Conservation (phyloP, 1,140 invertebrate species). For the Neodiprion pinetum region DNA sequence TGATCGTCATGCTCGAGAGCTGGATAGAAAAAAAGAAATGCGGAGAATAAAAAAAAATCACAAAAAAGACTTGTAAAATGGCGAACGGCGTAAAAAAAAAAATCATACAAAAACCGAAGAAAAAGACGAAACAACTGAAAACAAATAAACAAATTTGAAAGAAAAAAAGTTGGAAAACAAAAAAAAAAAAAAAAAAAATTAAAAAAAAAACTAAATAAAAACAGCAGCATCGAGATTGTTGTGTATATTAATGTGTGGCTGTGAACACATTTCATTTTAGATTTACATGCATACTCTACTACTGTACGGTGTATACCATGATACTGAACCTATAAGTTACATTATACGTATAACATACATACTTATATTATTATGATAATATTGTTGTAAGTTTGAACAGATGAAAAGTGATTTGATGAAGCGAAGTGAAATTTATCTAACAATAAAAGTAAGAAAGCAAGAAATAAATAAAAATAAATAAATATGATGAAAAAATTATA, state of each 20-base stretch:
- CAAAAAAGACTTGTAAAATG: too few relatives aligned
- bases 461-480: slow-evolving; percentile 8
- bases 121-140: not conserved
- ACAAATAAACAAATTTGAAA: not conserved
- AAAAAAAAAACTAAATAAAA: not conserved
- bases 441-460: not conserved
- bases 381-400: slow-evolving; percentile 37
- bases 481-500: not conserved
- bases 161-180: not conserved
- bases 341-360: not conserved
- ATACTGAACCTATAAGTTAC: not conserved
- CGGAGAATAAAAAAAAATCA: too few relatives aligned
- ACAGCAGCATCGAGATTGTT: not conserved
- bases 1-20: too few relatives aligned
- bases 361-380: not conserved
- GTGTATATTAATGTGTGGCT: slow-evolving; percentile 59
- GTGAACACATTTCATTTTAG: slow-evolving; percentile 60
- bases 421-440: not conserved
- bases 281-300: slow-evolving; percentile 31
- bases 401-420: not conserved
- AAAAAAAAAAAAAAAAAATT: not conserved
- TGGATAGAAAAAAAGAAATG: not conserved
- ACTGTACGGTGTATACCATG: not conserved
- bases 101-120: not conserved
- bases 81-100: too few relatives aligned